Base-by-base conservation (phyloP, 2,113 vertebrate species). In the Alethe castanea region DNA sequence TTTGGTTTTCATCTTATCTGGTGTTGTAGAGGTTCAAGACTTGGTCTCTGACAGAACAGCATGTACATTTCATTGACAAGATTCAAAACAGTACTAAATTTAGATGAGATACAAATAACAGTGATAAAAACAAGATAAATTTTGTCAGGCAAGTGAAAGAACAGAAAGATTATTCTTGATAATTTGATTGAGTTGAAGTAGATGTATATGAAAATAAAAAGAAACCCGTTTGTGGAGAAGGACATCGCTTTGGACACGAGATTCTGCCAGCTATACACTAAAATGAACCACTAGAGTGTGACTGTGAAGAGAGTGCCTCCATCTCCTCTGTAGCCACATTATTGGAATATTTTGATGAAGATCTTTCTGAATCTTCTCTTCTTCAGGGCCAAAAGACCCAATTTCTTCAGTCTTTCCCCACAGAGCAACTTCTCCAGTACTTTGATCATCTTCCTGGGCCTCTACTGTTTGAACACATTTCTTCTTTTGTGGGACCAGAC, bases 251-350 rank as follows among this genome's bases (percentile, higher is more conserved):
- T 79, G 70, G 29, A n/a, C 22, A 40, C 19, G 3, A 45, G 25
- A 71, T 60, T 54, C 25, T 92, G 23, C 5, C 17, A 64, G 12
- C 8, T 86, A 8, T 17, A 26, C 5, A 11, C 14, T 33, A 26
- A 25, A 64, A 76, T 26, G 35, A 86, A 10, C 2, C 60, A 50
- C 9, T 14, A 53, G 18, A 6, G 5, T 15, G 5, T 29, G 18
- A 14, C 7, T 38, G 8, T 26, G 25, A 69, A 50, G 29, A 65
- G 14, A 71, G 5, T 12, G 3, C 6, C 19, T 70, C 26, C 6
- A 2, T 14, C 8, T 22, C 3, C 24, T 61, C 22, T 44, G 15
- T 33, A 69, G 18, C 7, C 7, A 22, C 1, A 0, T 52, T 50
- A 57, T 40, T 28, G 6, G 19, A 66, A 71, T 26, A 47, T 31